Percentiles rank a stretch among this genome's conserved stretches.
Conservation (phyloP, 2,113 vertebrate species). For the Pelecanus crispus region DNA sequence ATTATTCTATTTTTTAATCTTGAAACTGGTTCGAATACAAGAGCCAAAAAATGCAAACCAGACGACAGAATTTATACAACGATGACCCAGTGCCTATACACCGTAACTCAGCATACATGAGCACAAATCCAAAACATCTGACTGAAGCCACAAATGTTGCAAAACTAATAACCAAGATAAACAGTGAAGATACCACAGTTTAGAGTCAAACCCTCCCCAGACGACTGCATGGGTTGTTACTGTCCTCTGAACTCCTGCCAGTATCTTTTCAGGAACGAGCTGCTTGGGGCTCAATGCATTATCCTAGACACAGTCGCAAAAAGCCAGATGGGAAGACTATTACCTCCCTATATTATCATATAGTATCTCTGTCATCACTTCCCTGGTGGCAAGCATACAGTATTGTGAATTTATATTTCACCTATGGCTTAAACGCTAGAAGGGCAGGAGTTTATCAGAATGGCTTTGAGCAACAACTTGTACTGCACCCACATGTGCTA, state of each 20-base stretch:
- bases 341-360: neutral
- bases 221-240: neutral
- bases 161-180: slow-evolving; percentile 27
- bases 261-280: neutral
- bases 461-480: neutral
- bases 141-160: neutral
- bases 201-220: neutral
- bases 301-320: neutral
- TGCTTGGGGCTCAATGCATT: neutral
- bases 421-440: neutral
- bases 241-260: slow-evolving; percentile 21
- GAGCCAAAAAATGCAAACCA: neutral
- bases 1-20: neutral
- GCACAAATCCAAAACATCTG: slow-evolving; percentile 4
- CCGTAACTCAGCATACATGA: neutral
- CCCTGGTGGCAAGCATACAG: neutral
- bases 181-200: neutral
- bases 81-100: neutral
- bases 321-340: neutral
- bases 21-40: neutral
- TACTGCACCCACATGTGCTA: neutral
- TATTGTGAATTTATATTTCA: neutral
- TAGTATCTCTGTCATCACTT: neutral
- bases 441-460: slow-evolving; percentile 3
- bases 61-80: neutral